phyloP scores from a whole-genome alignment of 2,797 vertebrate species.

The Peromyscus eremicus region DNA sequence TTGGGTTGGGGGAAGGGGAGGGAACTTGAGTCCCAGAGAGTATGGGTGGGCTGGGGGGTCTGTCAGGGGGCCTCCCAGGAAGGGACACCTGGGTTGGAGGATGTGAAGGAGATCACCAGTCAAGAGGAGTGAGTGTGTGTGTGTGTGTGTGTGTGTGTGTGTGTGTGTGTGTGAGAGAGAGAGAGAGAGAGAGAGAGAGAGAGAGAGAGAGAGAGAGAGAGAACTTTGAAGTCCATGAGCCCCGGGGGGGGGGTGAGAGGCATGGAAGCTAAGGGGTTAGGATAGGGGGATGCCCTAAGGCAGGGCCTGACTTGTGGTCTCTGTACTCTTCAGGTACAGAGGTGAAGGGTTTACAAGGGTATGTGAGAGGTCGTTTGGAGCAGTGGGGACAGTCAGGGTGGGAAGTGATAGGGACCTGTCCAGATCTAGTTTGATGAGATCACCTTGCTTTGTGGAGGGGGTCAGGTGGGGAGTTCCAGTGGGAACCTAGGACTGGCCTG shows the following conservation, averaged over 20 bases:
- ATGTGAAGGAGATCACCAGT: background rate
- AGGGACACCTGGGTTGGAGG: conserved; percentile 2
- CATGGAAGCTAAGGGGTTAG: background rate
- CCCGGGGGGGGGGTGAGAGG: background rate
- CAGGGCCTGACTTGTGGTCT: background rate
- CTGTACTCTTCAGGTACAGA: background rate
- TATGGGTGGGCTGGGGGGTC: background rate
- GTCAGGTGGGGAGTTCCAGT: background rate
- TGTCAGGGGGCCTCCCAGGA: background rate
- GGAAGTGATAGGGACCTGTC: no score
- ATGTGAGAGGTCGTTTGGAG: background rate
- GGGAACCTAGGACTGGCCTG: background rate
- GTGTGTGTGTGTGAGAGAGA: background rate
- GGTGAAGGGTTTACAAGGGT: background rate
- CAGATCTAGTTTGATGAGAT: background rate
- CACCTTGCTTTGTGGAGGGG: background rate
- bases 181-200: background rate
- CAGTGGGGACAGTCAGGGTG: background rate
- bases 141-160: background rate
- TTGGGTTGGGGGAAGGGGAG: background rate
- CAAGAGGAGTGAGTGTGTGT: background rate
- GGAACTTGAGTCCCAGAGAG: background rate
- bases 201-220: background rate
- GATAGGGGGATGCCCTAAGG: background rate
- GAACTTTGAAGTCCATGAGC: background rate